Conservation (phyloP, 2,888 invertebrate species). For the Heteromurus nitidus region DNA sequence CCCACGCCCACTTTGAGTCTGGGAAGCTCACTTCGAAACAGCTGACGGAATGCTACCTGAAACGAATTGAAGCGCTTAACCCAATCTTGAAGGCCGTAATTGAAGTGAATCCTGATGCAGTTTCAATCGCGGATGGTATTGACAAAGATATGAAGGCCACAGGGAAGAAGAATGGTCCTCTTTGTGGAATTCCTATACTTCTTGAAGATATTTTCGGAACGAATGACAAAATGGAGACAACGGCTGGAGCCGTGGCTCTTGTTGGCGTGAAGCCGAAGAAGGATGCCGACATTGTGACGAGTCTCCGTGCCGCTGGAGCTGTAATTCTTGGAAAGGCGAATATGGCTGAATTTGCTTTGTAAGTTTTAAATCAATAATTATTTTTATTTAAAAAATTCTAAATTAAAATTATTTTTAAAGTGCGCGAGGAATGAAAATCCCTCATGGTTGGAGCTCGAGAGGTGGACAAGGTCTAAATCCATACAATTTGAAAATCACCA, state of each 20-base stretch:
- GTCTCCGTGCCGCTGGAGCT: slow-evolving; percentile 58
- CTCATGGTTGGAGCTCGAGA: slow-evolving; percentile 65
- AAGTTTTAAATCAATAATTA: neutral
- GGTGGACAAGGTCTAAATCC: slow-evolving; percentile 59
- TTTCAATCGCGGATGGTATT: slow-evolving; percentile 32
- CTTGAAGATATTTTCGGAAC: slow-evolving; percentile 65
- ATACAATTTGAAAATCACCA: slow-evolving; percentile 49
- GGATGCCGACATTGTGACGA: slow-evolving; percentile 60
- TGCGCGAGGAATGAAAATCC: slow-evolving; percentile 58
- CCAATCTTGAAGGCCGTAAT: slow-evolving; percentile 55
- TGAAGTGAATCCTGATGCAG: slow-evolving; percentile 60
- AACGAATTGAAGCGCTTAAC: slow-evolving; percentile 61
- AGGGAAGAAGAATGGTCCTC: neutral
- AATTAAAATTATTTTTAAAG: neutral
- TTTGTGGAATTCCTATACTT: slow-evolving; percentile 66
- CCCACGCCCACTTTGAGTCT: slow-evolving; percentile 43
- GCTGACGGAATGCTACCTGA: slow-evolving; percentile 59
- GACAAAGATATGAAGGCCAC: slow-evolving; percentile 47
- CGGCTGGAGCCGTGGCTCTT: slow-evolving; percentile 62
- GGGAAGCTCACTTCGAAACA: slow-evolving; percentile 43
- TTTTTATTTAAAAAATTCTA: neutral
- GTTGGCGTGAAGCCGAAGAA: slow-evolving; percentile 45
- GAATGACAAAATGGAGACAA: slow-evolving; percentile 59
- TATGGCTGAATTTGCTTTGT: slow-evolving; percentile 60
- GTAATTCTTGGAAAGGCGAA: slow-evolving; percentile 66